Base-by-base conservation (phyloP, 1,140 invertebrate genomes). In the Campoletis sonorensis region DNA sequence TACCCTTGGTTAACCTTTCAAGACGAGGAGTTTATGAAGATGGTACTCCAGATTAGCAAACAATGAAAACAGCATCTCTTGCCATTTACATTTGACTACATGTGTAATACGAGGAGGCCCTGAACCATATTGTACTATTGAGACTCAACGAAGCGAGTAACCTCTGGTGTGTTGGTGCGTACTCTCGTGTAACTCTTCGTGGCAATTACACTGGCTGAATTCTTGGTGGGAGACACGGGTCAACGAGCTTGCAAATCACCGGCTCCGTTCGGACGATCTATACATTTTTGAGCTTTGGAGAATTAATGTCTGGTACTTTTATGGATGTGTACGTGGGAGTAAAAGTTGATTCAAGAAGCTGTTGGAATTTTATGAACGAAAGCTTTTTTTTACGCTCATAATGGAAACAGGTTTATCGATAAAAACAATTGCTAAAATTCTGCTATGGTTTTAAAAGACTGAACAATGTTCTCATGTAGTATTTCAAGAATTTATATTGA, bases 71-170 rank as follows among this genome's bases (percentile, higher is more conserved):
- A 21, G 70, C 27, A 45, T 73, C 26, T 82, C 81, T 82, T 67
- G 72, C 72, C 68, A 76, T 82, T 82, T 64, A 67, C 45, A 33
- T 72, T 72, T 49, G 45, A 79, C 78, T 82, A 79, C 75, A 16
- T 23, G 23, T 64, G 23, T 82, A 58, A 73, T 30, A 23, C 13
- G 70, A 51, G 71, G 33, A 54, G 61, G 54, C 26, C 13, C 27
- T 26, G 61, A 80, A 72, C 70, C 10, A 33, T 58, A 68, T 45
- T 73, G 61, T 27, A 49, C 79, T 72, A 80, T 83, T 83, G 82
- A 80, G 51, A 83, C 80, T 83, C 82, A 83, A 58, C 77, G 64
- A 67, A 83, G 73, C 79, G 78, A 58, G 61, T 82, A 80, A 82
- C 79, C 79, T 83, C 71, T 37, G 27, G 67, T 75, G 67, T 80